These are phyloP conservation scores for Crotophaga sulcirostris DNA, from an alignment of 2,113 vertebrate genomes.

Conservation along the genomic window DNA sequence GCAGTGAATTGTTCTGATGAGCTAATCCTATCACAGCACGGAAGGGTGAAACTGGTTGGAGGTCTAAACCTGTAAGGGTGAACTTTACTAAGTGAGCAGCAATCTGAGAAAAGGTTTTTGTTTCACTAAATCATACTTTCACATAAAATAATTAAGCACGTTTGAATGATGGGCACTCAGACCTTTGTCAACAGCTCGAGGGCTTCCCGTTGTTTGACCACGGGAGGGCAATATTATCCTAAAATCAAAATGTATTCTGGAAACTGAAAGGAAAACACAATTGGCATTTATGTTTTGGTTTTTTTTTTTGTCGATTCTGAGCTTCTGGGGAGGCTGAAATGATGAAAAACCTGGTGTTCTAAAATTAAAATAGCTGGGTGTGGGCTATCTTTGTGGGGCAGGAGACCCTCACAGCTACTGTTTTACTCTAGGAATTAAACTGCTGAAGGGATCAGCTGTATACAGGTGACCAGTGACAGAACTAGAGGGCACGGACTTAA, in stretches of 20 bases:
- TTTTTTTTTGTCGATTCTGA: neutral
- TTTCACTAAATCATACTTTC: neutral
- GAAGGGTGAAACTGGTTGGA: neutral
- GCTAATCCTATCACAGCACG: accelerated
- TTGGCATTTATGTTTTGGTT: neutral
- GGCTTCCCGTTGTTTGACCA: constrained; percentile 12
- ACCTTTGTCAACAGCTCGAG: neutral
- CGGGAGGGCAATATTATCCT: constrained; percentile 30
- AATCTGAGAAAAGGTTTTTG: neutral
- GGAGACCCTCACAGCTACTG: neutral
- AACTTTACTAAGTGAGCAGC: neutral
- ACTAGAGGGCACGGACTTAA: too few species aligned
- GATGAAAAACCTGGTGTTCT: neutral
- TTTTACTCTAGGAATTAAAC: neutral
- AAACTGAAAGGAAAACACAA: neutral
- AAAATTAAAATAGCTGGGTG: neutral
- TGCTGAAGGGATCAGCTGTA: neutral
- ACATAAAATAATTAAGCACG: neutral
- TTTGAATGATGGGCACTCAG: neutral
- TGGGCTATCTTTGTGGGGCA: accelerated
- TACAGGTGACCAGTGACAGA: accelerated
- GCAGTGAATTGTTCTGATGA: neutral
- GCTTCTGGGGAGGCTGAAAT: neutral
- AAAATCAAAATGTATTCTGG: neutral
- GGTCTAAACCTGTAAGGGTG: neutral